Evolutionary conservation across 1,140 invertebrate species (phyloP), one percentile per base, ranked within the genome.

Genomic region (Brachionus angularis): DNA sequence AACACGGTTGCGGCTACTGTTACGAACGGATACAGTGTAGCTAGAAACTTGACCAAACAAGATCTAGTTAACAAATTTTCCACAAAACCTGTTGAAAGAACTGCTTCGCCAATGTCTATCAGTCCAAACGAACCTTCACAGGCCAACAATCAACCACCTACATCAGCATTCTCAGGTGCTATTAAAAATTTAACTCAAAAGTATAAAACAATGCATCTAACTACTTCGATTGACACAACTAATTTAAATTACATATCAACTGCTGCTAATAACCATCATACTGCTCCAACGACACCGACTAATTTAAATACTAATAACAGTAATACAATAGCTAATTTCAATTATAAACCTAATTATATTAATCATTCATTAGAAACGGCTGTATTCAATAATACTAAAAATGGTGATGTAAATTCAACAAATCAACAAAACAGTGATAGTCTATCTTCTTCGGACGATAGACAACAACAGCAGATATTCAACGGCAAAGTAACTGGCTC

Each of bases 131-230:
- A n/a, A n/a, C n/a, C n/a, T n/a, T n/a, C n/a, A n/a, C n/a, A n/a
- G n/a, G n/a, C n/a, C n/a, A n/a, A n/a, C 18, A 39, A 5, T 23
- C 33, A 58, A 14, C 12, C 36, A 8, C 29, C 62, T 8, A 42
- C 39, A 3, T 14, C 62, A 67, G 7, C 39, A 10, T 46, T 47
- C 42, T 47, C 62, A 16, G 62, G 62, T 31, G 62, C 62, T 12
- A 67, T 67, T 5, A 67, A 67, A 44, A 67, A 50, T 46, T 25
- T 67, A 25, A 67, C 62, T 46, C 62, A 67, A 67, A 67, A 67
- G 27, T 67, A 50, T 23, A 46, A 50, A 12, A 67, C 62, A 25
- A 46, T 67, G 62, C 62, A 67, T 50, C 47, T 67, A 50, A 29
- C 62, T 67, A 47, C 62, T 47, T 58, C 53, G 18, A 36, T 58